A percentile compares a stretch with the other conserved stretches of the same genome.
phyloP scores from a whole-genome alignment of 2,888 invertebrate genomes.

The Bombylius discolor region DNA sequence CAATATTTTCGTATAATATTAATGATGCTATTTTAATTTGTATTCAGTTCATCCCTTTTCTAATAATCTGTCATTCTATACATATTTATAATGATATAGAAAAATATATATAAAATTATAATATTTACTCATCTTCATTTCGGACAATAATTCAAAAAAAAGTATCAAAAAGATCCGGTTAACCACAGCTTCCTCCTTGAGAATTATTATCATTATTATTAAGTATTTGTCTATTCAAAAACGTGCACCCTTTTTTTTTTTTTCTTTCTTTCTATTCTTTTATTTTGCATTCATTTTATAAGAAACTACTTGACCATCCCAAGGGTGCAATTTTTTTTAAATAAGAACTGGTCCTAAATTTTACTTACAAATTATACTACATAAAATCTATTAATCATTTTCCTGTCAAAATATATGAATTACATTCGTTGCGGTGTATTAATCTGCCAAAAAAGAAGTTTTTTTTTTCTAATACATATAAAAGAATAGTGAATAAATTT shows the following conservation, averaged over 20 bases:
- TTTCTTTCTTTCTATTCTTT: too few species aligned
- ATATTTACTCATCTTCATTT: slow-evolving; percentile 1
- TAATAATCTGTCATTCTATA: background rate
- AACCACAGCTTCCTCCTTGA: slow-evolving; percentile 4
- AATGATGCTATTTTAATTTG: slow-evolving; percentile 7
- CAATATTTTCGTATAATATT: slow-evolving; percentile 1
- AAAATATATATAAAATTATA: too few species aligned
- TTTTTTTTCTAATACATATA: too few species aligned
- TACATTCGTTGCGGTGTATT: slow-evolving; percentile 8
- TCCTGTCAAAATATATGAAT: slow-evolving; percentile 9
- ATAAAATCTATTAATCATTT: slow-evolving; percentile 4
- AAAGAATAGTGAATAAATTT: too few species aligned
- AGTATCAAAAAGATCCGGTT: slow-evolving; percentile 5
- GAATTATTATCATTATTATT: background rate
- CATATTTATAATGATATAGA: too few species aligned
- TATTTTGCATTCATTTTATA: background rate
- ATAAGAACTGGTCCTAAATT: slow-evolving; percentile 5
- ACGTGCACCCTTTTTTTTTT: slow-evolving; percentile 2
- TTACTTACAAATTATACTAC: slow-evolving; percentile 7
- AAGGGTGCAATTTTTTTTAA: slow-evolving; percentile 1
- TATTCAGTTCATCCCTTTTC: slow-evolving; percentile 1
- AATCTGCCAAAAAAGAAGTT: background rate
- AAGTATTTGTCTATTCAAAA: background rate
- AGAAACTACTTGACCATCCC: slow-evolving; percentile 8
- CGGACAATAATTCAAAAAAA: slow-evolving; percentile 5